Percentiles rank a stretch among this genome's conserved stretches.
phyloP scores from a whole-genome alignment of 2,797 vertebrate genomes.

The Menidia menidia region DNA sequence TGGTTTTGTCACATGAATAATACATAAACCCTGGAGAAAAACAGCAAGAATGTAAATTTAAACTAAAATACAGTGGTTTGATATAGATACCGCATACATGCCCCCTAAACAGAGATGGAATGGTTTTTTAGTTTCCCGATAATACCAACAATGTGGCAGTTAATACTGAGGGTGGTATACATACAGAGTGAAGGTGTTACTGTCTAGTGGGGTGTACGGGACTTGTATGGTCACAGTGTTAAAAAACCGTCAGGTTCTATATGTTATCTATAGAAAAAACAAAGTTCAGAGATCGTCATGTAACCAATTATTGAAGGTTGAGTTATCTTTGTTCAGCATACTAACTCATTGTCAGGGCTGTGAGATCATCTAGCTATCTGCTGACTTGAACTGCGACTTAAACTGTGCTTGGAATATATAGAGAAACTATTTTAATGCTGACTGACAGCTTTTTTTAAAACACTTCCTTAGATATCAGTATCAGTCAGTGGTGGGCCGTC shows the following conservation, averaged over 20 bases:
- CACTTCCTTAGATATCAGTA: too few species aligned
- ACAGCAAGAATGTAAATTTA: not conserved
- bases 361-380: not conserved
- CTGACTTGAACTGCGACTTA: not conserved
- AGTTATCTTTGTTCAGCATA: not conserved
- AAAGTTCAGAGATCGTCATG: conserved; percentile 23
- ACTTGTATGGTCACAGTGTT: conserved; percentile 12
- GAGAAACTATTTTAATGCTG: too few species aligned
- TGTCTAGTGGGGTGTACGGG: too few species aligned
- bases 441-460: too few species aligned
- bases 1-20: conserved; percentile 17
- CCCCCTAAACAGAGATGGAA: too few species aligned
- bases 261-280: not conserved
- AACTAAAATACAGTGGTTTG: not conserved
- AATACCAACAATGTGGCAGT: too few species aligned
- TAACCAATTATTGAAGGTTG: conserved; percentile 7
- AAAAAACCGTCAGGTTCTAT: conserved; percentile 9
- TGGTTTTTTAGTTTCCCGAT: too few species aligned
- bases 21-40: not conserved
- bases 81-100: too few species aligned
- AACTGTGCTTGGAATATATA: not conserved
- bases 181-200: not conserved
- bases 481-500: too few species aligned
- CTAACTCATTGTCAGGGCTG: too few species aligned
- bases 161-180: not conserved